Evolutionary conservation across 2,888 invertebrate genomes (phyloP), one percentile per base, ranked within the genome.

Genomic region (Ametastegia equiseti): DNA sequence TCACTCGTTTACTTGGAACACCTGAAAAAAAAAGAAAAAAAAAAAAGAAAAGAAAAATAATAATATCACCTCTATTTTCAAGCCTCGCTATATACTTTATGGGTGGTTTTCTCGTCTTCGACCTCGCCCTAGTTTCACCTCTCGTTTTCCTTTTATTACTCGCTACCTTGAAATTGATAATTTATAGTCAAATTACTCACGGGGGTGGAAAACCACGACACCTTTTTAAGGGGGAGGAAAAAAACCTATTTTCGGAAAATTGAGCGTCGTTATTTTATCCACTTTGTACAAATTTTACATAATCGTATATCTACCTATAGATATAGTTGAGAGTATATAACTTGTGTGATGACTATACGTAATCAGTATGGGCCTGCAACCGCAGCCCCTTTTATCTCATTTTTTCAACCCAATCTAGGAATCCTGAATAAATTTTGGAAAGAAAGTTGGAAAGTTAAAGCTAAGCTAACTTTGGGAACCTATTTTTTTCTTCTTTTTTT

Each of bases 151-250:
- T 54, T 30, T 75, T 15, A 19, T 54, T 54, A 15, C 19, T n/a
- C n/a, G n/a, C n/a, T n/a, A 75, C 36, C 54, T 45, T 3, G 60
- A 78, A 78, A 78, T 78, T 60, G 78, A 60, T 45, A 78, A 57
- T 78, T 78, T 42, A 60, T 45, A 60, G 60, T 78, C 60, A 78
- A 78, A 78, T 42, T 63, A 45, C 60, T 42, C 78, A 13, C 42
- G 75, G 45, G 15, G 47, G 13, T 47, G n/a, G n/a, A 45, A 36
- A 36, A 27, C 60, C 30, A 15, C 60, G 27, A 30, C 15, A 27
- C 27, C 30, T 15, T 65, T 65, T 65, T n/a, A 9, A 3, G 9
- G 50, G 3, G 50, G 15, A 4, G n/a, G 50, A 15, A n/a, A 54
- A n/a, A 54, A 54, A 36, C 67, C 67, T 67, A 36, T 42, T 67